Base-by-base conservation (phyloP, 1,140 invertebrate genomes). In the honey bee (Apis mellifera) region DNA sequence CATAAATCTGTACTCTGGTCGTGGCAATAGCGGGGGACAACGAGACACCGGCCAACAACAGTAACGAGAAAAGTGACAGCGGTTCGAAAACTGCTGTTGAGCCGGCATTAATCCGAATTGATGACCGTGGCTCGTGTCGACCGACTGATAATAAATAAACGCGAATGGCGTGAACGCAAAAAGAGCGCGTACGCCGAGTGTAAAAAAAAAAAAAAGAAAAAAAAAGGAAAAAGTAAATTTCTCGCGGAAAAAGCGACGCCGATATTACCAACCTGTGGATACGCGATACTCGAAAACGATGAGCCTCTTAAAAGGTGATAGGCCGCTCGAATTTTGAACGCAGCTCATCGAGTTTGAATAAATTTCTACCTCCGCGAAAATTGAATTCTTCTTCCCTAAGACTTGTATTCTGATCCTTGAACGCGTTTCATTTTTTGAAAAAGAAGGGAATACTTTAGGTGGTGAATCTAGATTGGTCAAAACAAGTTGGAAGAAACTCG, bases 71-170 rank as follows among this genome's bases (percentile, higher is more conserved):
- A 87, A 81, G 77, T 86, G 86, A 86, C 76, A 77, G 82, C 75
- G 77, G 77, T 86, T 72, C 69, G 85, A 80, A 87, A 86, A 80
- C 78, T 86, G 73, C 59, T 80, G 73, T 80, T 74, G 82, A 84
- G 73, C 77, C 70, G 64, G 57, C n/a, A 69, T 66, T 87, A 87
- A 87, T 87, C 86, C 73, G 77, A 84, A 87, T 87, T 86, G 86
- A 87, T 87, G 86, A 80, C 64, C 73, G 55, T 32, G 76, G n/a
- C 52, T 55, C 70, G 76, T 17, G 42, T 21, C 32, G 50, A n/a
- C 64, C 59, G 60, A 57, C 72, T 76, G 73, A 86, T 87, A 84
- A 87, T 87, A 86, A 86, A 87, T 87, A 86, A 87, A 86, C 69
- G 75, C 54, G 83, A 76, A 64, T 57, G 71, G 65, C 32, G 32